Base-by-base conservation (phyloP, 1,140 invertebrate species). In the Gonatopus flavifemur region DNA sequence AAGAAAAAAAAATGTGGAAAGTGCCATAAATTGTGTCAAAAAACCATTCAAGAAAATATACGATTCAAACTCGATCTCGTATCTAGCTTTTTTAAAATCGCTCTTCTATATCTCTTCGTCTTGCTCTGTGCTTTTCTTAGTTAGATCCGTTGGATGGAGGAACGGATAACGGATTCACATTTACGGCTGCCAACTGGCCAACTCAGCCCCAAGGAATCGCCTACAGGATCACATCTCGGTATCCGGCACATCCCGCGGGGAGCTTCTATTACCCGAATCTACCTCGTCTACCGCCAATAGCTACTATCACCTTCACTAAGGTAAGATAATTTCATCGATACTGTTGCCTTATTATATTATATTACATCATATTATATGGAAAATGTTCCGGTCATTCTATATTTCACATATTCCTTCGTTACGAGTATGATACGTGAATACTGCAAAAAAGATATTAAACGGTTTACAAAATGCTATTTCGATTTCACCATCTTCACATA, bases 91-190 rank as follows among this genome's bases (percentile, higher is more conserved):
- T n/a, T n/a, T n/a, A n/a, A n/a, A n/a, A n/a, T n/a, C n/a, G n/a
- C n/a, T 36, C 15, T 10, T 7, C n/a, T 36, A 8, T 2, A 36
- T 18, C 15, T 8, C n/a, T 36, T 3, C 19, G 10, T 35, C 13
- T 15, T 13, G 1, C 15, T 36, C 3, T 3, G 4, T 36, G 16
- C 3, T 15, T 16, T 15, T 19, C 13, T 0, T 75, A 91, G 89
- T 86, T 96, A 66, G 91, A 93, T 77, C 96, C 96, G 15, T 83
- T 96, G 65, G 96, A 98, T 79, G 96, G 94, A 18, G 96, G 96
- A 33, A 97, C 94, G 21, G 95, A 98, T 80, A 94, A 95, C 76
- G 96, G 96, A 0, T 91, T 95, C 72, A 95, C 94, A 41, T 98
- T 98, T 74, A 97, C 94, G 50, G 93, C 94, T 21, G 90, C 91